Evolutionary conservation across 2,888 invertebrate genomes (phyloP), one percentile per base, ranked within the genome.

Genomic region (Oscheius onirici): DNA sequence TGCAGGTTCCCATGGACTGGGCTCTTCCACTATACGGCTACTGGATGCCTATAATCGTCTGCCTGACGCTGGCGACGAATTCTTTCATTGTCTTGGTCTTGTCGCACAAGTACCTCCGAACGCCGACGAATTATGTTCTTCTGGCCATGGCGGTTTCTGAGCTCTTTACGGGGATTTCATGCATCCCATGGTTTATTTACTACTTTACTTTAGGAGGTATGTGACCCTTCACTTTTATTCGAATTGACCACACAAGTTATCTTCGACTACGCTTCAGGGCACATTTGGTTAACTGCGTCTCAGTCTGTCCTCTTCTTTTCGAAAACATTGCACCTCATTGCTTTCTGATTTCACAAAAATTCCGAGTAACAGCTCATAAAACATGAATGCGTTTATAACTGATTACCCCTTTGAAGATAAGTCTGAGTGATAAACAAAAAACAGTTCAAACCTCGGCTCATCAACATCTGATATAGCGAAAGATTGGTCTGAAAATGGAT

Each of bases 101-200:
- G 8, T 83, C 84, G 0, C 84, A 84, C 43, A 80, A 79, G 41
- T 82, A 84, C 26, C 75, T 86, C 28, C 71, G 84, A 40, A 86
- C 86, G 28, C 85, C 86, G 2, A 87, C 86, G 1, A 86, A 87
- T 72, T 81, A 74, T 67, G 84, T 86, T 8, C 75, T 86, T 3
- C 52, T 86, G 24, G 85, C 86, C 0, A 86, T 86, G 85, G 85
- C 86, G 1, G 82, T 86, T 0, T 79, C 80, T 13, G 83, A 82
- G 57, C 74, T 86, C 20, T 69, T 85, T 15, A 86, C 87, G 10
- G 85, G 86, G 17, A 61, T 87, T 15, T 76, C 80, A 17, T 82
- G 83, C 40, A 44, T 87, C 13, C 87, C 87, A 8, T 87, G 87
- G 87, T 80, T 86, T 28, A 72, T 85, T n/a, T 86, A 86, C 73